A percentile compares a stretch with the other conserved stretches of the same genome.
These are phyloP conservation scores for Ascaphus truei DNA, from an alignment of 2,113 vertebrate species.

Conservation along the genomic window DNA sequence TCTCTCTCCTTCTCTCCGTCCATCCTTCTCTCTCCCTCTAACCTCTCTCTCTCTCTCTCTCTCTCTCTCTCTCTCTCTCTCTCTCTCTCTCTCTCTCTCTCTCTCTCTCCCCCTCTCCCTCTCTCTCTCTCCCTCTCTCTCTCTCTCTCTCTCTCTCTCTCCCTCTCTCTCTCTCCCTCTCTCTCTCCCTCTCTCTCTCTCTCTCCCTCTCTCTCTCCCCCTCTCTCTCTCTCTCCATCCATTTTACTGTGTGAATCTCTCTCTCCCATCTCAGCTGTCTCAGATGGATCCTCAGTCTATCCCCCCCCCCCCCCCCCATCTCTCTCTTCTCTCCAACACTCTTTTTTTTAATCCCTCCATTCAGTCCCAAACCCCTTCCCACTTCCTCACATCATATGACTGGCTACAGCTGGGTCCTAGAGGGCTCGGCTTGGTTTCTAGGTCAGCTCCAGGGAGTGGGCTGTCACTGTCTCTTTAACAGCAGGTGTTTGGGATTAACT, in stretches of 20 bases:
- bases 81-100: background rate
- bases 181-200: background rate
- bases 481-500: conserved; percentile 12
- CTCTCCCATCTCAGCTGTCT: too few species aligned
- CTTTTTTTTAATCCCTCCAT: background rate
- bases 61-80: background rate
- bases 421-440: conserved; percentile 18
- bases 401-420: conserved; percentile 13
- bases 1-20: background rate
- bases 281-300: too few species aligned
- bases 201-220: background rate
- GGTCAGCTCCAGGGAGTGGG: background rate
- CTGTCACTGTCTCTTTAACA: conserved; percentile 18
- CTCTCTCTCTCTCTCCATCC: background rate
- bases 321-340: background rate
- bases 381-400: background rate
- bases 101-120: background rate
- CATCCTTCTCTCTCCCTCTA: background rate
- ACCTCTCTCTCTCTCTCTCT: background rate
- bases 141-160: background rate
- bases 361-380: too few species aligned
- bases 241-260: background rate
- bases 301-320: background rate
- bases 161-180: background rate
- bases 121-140: background rate